Conservation (phyloP, 2,888 invertebrate genomes). For the Nemotelus nigrinus region DNA sequence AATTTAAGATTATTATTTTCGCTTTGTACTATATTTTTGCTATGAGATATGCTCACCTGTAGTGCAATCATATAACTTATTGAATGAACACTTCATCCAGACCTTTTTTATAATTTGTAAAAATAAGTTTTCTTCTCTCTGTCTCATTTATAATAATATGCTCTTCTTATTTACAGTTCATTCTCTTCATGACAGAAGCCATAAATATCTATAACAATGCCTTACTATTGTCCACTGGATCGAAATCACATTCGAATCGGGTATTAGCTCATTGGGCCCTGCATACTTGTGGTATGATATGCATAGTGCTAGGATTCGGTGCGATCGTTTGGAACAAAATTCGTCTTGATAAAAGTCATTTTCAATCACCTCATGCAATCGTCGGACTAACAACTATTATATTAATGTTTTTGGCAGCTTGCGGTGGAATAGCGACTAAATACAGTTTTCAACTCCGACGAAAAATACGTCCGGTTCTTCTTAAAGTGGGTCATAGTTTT, state of each 20-base stretch:
- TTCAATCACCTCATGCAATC: constrained; percentile 40
- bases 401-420: constrained; percentile 12
- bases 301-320: constrained; percentile 20
- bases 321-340: constrained; percentile 40
- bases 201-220: constrained; percentile 16
- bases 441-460: constrained; percentile 38
- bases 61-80: no score
- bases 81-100: no score
- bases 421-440: constrained; percentile 28
- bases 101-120: no score
- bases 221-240: background rate
- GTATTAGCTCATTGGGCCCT: constrained; percentile 38
- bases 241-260: background rate
- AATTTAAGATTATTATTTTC: no score
- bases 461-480: constrained; percentile 29
- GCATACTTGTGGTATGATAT: background rate
- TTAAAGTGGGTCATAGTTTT: constrained; percentile 21
- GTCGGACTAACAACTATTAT: constrained; percentile 40
- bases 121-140: no score
- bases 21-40: no score
- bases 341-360: constrained; percentile 22
- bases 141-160: background rate
- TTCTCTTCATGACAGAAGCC: constrained; percentile 37
- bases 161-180: constrained; percentile 29
- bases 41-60: no score